These are phyloP conservation scores for Mastacembelus armatus DNA, from an alignment of 2,797 vertebrate genomes.

Conservation along the genomic window DNA sequence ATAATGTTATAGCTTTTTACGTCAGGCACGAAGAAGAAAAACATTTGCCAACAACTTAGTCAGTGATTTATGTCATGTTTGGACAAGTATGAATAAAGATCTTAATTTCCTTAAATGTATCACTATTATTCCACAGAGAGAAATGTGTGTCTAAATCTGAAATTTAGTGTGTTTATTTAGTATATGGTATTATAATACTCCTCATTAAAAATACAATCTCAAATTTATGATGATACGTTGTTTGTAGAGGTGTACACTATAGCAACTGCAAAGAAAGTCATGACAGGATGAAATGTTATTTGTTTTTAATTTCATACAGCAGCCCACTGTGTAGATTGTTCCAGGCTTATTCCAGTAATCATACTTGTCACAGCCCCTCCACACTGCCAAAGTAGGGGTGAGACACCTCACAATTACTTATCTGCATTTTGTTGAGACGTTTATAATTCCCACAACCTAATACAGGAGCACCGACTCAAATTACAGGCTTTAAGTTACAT, in stretches of 20 bases:
- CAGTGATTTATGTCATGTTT: slow-evolving; percentile 76
- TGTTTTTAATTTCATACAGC: slow-evolving; percentile 70
- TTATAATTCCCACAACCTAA: slow-evolving; percentile 89
- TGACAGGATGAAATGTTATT: slow-evolving; percentile 29
- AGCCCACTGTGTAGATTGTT: slow-evolving; percentile 58
- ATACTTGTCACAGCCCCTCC: slow-evolving; percentile 77
- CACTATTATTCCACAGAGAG: slow-evolving; percentile 57
- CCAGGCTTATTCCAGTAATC: slow-evolving; percentile 81
- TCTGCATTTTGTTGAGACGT: slow-evolving; percentile 87
- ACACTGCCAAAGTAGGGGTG: slow-evolving; percentile 77
- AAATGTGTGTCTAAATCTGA: slow-evolving; percentile 54
- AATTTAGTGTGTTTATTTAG: slow-evolving; percentile 50
- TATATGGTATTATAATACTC: slow-evolving; percentile 36
- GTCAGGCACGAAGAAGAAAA: slow-evolving; percentile 70
- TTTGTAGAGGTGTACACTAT: slow-evolving; percentile 27
- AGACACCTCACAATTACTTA: slow-evolving; percentile 88
- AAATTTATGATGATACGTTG: slow-evolving; percentile 42
- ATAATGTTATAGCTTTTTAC: slow-evolving; percentile 77
- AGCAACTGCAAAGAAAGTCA: slow-evolving; percentile 33
- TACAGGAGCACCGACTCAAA: slow-evolving; percentile 91
- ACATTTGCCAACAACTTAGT: slow-evolving; percentile 55
- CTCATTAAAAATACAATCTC: slow-evolving; percentile 31
- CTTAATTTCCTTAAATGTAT: slow-evolving; percentile 73
- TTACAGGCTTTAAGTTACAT: slow-evolving; percentile 89
- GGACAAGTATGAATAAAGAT: slow-evolving; percentile 73